phyloP scores from a whole-genome alignment of 1,140 invertebrate species.

The Antheraea mylitta region DNA sequence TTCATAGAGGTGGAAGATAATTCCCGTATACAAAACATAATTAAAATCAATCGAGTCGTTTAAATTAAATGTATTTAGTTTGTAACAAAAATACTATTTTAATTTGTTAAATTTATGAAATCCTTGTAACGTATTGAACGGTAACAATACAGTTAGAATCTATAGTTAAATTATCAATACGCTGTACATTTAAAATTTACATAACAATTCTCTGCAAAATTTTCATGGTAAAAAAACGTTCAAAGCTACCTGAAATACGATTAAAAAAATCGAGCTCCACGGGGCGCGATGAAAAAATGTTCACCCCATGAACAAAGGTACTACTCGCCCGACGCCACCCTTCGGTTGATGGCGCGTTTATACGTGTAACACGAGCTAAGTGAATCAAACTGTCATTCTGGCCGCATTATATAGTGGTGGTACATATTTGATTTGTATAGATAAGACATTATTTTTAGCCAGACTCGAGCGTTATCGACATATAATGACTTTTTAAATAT shows the following conservation, averaged over 20 bases:
- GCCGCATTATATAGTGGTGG: conserved; percentile 46
- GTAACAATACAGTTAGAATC: too few relatives aligned
- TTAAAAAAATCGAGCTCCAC: conserved; percentile 9
- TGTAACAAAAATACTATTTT: too few relatives aligned
- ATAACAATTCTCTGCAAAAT: neutral
- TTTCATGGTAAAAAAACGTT: neutral
- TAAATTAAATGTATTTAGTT: too few relatives aligned
- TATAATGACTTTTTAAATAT: too few relatives aligned
- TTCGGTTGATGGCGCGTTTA: conserved; percentile 58
- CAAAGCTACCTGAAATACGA: conserved; percentile 7
- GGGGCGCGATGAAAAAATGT: conserved; percentile 27
- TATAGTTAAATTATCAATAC: too few relatives aligned
- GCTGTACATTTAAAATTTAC: neutral
- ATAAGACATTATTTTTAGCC: neutral
- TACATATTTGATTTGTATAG: neutral
- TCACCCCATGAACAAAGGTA: conserved; percentile 33
- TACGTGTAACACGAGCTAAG: conserved; percentile 71
- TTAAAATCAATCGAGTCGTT: too few relatives aligned
- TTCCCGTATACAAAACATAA: too few relatives aligned
- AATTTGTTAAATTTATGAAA: too few relatives aligned
- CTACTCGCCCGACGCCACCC: conserved; percentile 27
- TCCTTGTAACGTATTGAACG: too few relatives aligned
- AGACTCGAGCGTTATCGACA: too few relatives aligned
- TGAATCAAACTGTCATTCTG: conserved; percentile 77
- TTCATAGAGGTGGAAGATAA: too few relatives aligned